phyloP scores from a whole-genome alignment of 2,888 invertebrate genomes.

The Pseudoips prasinana region DNA sequence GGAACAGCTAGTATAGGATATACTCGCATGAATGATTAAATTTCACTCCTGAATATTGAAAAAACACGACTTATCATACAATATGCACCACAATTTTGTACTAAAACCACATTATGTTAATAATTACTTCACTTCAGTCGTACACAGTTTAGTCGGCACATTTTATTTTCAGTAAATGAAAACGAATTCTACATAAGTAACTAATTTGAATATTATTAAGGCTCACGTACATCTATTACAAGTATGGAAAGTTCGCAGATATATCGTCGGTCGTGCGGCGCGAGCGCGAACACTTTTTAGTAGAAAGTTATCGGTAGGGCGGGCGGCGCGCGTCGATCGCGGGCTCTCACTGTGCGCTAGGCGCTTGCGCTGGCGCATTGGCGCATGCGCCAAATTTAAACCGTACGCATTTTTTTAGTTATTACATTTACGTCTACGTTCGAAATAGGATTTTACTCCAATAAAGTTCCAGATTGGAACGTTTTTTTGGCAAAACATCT shows the following conservation, averaged over 20 bases:
- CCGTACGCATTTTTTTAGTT: constrained; percentile 69
- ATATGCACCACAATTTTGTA: too few relatives aligned
- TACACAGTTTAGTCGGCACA: too few relatives aligned
- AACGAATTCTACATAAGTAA: neutral
- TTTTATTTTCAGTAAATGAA: too few relatives aligned
- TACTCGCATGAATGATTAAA: too few relatives aligned
- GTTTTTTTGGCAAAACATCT: constrained; percentile 57
- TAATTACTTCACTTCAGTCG: too few relatives aligned
- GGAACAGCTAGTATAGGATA: too few relatives aligned
- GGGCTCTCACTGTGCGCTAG: constrained; percentile 46
- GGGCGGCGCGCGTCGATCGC: constrained; percentile 28
- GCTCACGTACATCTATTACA: constrained; percentile 25
- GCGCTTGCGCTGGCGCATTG: constrained; percentile 24
- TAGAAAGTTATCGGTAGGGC: constrained; percentile 8
- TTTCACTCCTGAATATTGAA: too few relatives aligned
- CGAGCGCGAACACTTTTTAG: constrained; percentile 21
- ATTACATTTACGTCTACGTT: constrained; percentile 62
- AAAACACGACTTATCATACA: too few relatives aligned
- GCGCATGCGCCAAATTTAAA: constrained; percentile 48
- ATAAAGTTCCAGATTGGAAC: constrained; percentile 40
- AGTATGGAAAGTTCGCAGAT: constrained; percentile 10
- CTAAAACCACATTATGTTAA: too few relatives aligned
- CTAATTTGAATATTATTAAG: constrained; percentile 1
- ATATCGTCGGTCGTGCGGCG: constrained; percentile 13
- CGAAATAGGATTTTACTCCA: constrained; percentile 52